Conservation (phyloP, 1,140 invertebrate species). For the Homalodisca vitripennis region DNA sequence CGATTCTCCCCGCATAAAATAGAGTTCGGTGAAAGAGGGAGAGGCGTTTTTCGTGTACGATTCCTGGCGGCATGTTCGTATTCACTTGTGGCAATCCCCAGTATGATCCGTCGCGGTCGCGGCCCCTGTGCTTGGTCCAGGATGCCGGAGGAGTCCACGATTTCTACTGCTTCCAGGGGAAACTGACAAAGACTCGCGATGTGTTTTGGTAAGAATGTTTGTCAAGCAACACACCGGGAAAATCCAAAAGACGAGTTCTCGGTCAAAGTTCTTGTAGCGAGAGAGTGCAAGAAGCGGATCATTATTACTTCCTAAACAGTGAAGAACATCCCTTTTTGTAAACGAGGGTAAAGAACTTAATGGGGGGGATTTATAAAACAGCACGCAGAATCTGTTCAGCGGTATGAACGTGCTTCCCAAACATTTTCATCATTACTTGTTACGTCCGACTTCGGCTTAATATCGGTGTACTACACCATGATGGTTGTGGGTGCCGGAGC, state of each 20-base stretch:
- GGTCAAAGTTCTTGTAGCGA: conserved; percentile 45
- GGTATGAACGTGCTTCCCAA: conserved; percentile 65
- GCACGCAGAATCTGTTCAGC: conserved; percentile 64
- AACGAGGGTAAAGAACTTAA: conserved; percentile 41
- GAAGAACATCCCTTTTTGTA: background rate
- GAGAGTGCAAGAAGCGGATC: conserved; percentile 10
- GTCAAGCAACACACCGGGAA: conserved; percentile 65
- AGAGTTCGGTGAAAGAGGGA: conserved; percentile 51
- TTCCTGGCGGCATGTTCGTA: conserved; percentile 76
- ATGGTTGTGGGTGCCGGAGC: conserved; percentile 82
- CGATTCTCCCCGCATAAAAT: conserved; percentile 65
- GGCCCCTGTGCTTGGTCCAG: conserved; percentile 65
- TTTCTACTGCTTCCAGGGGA: conserved; percentile 74
- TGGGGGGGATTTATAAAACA: conserved; percentile 64
- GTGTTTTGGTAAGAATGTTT: conserved; percentile 68
- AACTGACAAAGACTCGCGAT: conserved; percentile 66
- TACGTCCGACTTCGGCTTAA: conserved; percentile 71
- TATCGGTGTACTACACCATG: conserved; percentile 73
- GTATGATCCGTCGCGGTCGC: conserved; percentile 54
- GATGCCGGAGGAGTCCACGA: conserved; percentile 84
- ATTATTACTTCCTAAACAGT: background rate
- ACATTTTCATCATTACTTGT: conserved; percentile 67
- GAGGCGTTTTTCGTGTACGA: conserved; percentile 64
- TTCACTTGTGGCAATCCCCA: conserved; percentile 64
- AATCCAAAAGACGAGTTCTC: conserved; percentile 63